These are phyloP conservation scores for Patella pellucida DNA, from an alignment of 2,888 invertebrate species.

Conservation along the genomic window DNA sequence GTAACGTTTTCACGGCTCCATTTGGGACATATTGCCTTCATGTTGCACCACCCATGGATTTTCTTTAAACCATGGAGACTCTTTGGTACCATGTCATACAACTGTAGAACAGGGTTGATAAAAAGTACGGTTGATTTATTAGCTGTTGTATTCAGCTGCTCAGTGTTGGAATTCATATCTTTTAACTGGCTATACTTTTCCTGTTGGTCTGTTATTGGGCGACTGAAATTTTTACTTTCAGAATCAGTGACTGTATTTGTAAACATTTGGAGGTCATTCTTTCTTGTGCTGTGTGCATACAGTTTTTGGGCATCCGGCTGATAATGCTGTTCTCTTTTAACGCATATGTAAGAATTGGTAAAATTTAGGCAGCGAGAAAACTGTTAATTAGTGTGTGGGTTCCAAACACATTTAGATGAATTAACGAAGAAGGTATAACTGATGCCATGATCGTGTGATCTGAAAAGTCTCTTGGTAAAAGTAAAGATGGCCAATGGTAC, in stretches of 20 bases:
- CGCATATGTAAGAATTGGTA: background rate
- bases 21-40: background rate
- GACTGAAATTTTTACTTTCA: background rate
- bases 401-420: conserved; percentile 51
- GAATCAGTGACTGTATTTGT: no score
- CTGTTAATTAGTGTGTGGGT: conserved; percentile 63
- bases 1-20: background rate
- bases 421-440: conserved; percentile 48
- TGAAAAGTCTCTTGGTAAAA: conserved; percentile 40
- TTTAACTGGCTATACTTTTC: background rate
- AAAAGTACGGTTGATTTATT: background rate
- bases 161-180: background rate
- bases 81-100: background rate
- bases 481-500: conserved; percentile 49
- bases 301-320: background rate
- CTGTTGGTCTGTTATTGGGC: background rate
- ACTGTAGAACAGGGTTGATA: no score
- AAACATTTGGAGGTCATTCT: no score
- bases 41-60: background rate
- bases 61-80: background rate
- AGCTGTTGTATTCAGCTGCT: background rate
- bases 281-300: no score
- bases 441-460: conserved; percentile 48
- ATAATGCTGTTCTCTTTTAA: background rate
- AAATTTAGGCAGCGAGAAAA: conserved; percentile 38